Evolutionary conservation across 1,140 invertebrate genomes (phyloP).

Genomic region (Oreohelix idahoensis): DNA sequence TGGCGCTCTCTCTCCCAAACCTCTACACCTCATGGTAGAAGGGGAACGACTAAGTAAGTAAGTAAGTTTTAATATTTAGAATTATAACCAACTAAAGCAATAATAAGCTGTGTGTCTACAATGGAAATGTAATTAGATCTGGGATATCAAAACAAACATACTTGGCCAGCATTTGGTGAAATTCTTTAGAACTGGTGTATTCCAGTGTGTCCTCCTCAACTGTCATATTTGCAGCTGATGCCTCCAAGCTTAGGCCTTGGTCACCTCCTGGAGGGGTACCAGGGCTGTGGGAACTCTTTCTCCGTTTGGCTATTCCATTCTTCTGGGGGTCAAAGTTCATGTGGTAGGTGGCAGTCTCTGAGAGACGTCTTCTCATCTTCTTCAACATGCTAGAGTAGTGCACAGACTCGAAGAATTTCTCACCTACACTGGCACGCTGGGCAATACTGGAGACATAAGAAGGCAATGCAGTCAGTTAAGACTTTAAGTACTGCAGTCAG

Average conservation of each 20-base stretch:
- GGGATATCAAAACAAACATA: constrained; percentile 1
- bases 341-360: constrained; percentile 80
- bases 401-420: constrained; percentile 84
- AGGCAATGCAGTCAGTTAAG: no score
- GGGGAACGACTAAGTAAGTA: no score
- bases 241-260: neutral
- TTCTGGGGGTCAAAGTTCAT: constrained; percentile 55
- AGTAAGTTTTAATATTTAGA: no score
- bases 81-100: no score
- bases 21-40: no score
- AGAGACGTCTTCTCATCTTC: constrained; percentile 81
- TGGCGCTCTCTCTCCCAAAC: no score
- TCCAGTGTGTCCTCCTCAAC: constrained; percentile 39
- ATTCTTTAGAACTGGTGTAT: constrained; percentile 50
- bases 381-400: constrained; percentile 81
- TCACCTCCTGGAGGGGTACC: constrained; percentile 9
- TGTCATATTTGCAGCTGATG: neutral
- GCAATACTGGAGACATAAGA: constrained; percentile 52
- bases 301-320: neutral
- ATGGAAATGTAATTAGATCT: no score
- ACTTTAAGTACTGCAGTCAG: no score
- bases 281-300: constrained; percentile 7
- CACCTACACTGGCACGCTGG: constrained; percentile 78
- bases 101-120: no score
- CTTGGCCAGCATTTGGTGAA: constrained; percentile 54